Evolutionary conservation across 2,888 invertebrate genomes (phyloP).

Genomic region (Orchestes rusci): DNA sequence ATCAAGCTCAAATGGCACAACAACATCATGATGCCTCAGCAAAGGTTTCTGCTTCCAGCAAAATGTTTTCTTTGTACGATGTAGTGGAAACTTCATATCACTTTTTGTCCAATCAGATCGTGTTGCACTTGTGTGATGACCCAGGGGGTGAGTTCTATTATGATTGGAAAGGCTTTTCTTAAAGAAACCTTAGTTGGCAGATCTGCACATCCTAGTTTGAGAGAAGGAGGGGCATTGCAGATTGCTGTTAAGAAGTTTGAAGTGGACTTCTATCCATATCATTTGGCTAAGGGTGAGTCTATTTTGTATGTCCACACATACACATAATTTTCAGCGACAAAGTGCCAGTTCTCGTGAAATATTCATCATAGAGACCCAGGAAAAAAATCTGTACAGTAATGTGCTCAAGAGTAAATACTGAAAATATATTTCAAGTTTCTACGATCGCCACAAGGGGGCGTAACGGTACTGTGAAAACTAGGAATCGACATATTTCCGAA

Average conservation of each 20-base stretch:
- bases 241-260: slow-evolving; percentile 80
- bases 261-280: slow-evolving; percentile 94
- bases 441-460: too few species aligned
- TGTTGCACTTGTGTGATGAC: slow-evolving; percentile 95
- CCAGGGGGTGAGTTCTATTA: slow-evolving; percentile 62
- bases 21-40: slow-evolving; percentile 37
- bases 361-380: too few species aligned
- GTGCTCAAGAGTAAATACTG: too few species aligned
- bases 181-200: slow-evolving; percentile 57
- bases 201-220: slow-evolving; percentile 74
- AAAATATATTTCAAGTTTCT: too few species aligned
- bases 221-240: slow-evolving; percentile 90
- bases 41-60: slow-evolving; percentile 43
- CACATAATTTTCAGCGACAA: too few species aligned
- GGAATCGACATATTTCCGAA: too few species aligned
- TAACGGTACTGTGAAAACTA: too few species aligned
- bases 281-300: slow-evolving; percentile 66
- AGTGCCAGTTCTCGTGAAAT: too few species aligned
- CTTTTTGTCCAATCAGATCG: slow-evolving; percentile 85
- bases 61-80: slow-evolving; percentile 77
- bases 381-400: too few species aligned
- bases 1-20: slow-evolving; percentile 63
- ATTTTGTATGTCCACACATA: too few species aligned
- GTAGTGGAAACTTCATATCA: slow-evolving; percentile 98
- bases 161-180: not conserved